Evolutionary conservation across 2,888 invertebrate species (phyloP).

Genomic region (Zaprionus lineosus): DNA sequence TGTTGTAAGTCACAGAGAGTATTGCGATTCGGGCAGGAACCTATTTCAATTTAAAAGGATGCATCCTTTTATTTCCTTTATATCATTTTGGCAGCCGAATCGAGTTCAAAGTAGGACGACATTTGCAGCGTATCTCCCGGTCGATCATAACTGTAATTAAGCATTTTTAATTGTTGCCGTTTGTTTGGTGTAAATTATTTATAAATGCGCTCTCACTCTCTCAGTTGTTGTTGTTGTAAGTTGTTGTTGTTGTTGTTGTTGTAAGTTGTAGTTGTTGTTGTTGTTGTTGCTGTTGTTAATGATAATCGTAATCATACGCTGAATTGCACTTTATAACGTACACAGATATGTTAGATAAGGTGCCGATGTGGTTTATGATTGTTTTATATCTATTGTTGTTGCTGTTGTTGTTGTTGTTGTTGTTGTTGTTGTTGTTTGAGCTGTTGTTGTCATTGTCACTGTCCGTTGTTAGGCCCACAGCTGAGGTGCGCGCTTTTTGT

Average conservation of each 20-base stretch:
- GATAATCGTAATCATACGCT: conserved; percentile 72
- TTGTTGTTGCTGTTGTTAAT: conserved; percentile 25
- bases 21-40: too few species aligned
- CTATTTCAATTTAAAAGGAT: too few species aligned
- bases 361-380: conserved; percentile 29
- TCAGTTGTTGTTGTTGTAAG: conserved; percentile 30
- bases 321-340: conserved; percentile 75
- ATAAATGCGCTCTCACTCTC: conserved; percentile 52
- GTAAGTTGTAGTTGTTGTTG: conserved; percentile 3
- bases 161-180: conserved; percentile 44
- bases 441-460: conserved; percentile 2
- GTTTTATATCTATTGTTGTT: conserved; percentile 17
- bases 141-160: background rate
- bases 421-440: conserved; percentile 18
- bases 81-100: too few species aligned
- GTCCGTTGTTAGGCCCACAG: conserved; percentile 40
- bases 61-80: too few species aligned
- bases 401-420: conserved; percentile 22
- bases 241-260: conserved; percentile 5
- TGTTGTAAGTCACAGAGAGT: too few species aligned
- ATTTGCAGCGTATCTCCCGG: conserved; percentile 21
- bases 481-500: conserved; percentile 52
- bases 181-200: conserved; percentile 65
- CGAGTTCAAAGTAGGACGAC: too few species aligned
- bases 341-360: conserved; percentile 62